phyloP scores from a whole-genome alignment of 1,140 invertebrate genomes.

The Drosophila simulans region DNA sequence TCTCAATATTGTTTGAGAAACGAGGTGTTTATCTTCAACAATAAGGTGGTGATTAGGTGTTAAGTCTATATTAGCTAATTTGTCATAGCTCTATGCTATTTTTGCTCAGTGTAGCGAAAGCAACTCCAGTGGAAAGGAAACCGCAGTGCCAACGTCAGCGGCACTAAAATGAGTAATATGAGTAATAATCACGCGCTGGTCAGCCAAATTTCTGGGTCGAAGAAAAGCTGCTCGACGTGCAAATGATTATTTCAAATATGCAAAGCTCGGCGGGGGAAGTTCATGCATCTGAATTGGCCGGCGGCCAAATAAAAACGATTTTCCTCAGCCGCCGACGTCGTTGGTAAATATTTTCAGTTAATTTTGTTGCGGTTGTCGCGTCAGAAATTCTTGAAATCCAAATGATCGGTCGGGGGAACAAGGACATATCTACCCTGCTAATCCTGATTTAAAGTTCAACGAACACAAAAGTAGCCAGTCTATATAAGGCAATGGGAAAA shows the following conservation, averaged over 20 bases:
- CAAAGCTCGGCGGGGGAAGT: constrained; percentile 17
- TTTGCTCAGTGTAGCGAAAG: background rate
- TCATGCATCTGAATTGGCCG: constrained; percentile 58
- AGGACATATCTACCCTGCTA: background rate
- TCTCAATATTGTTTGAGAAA: background rate
- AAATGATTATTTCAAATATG: constrained; percentile 57
- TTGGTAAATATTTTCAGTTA: constrained; percentile 51
- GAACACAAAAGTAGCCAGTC: background rate
- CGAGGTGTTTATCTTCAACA: background rate
- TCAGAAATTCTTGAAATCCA: constrained; percentile 8
- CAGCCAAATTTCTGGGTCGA: constrained; percentile 3
- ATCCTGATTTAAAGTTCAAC: background rate
- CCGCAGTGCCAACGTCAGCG: constrained; percentile 27
- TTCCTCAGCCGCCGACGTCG: constrained; percentile 6
- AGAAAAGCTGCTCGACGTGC: constrained; percentile 30
- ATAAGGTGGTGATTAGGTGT: too few relatives aligned
- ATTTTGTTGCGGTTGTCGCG: constrained; percentile 21
- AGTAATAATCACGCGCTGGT: constrained; percentile 56
- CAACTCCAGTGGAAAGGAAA: constrained; percentile 45
- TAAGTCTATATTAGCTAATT: too few relatives aligned
- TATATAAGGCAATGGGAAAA: too few relatives aligned
- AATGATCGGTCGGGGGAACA: constrained; percentile 6
- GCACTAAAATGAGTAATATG: constrained; percentile 32
- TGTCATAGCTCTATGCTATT: background rate
- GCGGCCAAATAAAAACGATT: constrained; percentile 55